A percentile compares a stretch with the other conserved stretches of the same genome.
These are phyloP conservation scores for Cheilosia vulpina DNA, from an alignment of 2,888 invertebrate species.

Conservation along the genomic window DNA sequence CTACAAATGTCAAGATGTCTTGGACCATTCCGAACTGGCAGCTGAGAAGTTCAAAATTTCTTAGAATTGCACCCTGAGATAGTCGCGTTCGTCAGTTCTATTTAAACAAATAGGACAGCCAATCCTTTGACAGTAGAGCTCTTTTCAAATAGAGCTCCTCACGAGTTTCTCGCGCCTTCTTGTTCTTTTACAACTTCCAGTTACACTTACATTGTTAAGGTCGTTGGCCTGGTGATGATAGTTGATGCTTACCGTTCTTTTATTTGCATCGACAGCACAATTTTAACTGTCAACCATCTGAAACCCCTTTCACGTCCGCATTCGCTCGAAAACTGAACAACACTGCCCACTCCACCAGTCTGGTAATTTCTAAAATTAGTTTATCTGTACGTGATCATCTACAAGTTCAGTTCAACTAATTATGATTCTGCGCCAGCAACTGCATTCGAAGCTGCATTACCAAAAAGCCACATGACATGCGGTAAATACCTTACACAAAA, in stretches of 20 bases:
- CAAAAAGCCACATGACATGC: conserved; percentile 8
- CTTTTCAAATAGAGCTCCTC: too few species aligned
- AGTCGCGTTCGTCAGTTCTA: too few species aligned
- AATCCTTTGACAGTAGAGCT: too few species aligned
- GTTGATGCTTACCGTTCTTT: neutral
- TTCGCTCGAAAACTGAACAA: neutral
- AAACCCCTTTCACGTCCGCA: neutral
- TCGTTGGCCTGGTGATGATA: too few species aligned
- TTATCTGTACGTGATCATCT: conserved; percentile 10
- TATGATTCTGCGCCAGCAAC: conserved; percentile 18
- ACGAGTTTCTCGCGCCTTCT: too few species aligned
- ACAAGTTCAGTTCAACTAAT: conserved; percentile 20
- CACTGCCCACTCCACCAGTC: neutral
- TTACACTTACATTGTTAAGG: too few species aligned
- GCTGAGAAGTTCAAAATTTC: too few species aligned
- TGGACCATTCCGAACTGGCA: too few species aligned
- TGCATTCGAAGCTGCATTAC: conserved; percentile 38
- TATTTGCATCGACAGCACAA: neutral
- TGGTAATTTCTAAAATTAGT: conserved; percentile 28
- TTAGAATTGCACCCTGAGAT: too few species aligned
- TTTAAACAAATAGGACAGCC: too few species aligned
- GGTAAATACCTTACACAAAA: neutral
- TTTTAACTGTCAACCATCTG: neutral
- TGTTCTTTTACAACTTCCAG: too few species aligned
- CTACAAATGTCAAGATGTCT: too few species aligned